Conservation (phyloP, 2,888 invertebrate genomes). For the Uropetala carovei region DNA sequence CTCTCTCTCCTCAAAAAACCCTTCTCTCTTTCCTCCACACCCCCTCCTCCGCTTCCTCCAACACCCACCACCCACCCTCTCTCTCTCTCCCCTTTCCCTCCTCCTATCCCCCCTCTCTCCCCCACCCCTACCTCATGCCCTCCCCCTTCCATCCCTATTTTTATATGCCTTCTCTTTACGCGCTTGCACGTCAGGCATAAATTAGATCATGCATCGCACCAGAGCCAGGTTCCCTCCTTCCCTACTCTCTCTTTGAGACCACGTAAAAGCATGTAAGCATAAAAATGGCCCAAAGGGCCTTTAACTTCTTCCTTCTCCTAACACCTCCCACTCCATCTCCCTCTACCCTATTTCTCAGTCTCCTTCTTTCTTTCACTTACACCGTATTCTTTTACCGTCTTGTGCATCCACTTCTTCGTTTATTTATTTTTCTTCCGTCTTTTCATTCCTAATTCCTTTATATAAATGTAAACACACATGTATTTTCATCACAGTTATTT, state of each 20-base stretch:
- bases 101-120: neutral
- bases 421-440: neutral
- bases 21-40: neutral
- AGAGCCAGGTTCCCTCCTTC: neutral
- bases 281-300: slow-evolving; percentile 43
- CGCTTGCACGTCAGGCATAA: slow-evolving; percentile 52
- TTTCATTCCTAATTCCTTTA: neutral
- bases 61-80: neutral
- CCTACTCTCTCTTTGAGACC: neutral
- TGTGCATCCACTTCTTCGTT: neutral
- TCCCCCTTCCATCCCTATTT: slow-evolving; percentile 20
- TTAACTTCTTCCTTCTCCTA: neutral
- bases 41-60: neutral
- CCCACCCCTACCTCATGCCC: neutral
- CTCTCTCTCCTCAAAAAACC: neutral
- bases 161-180: slow-evolving; percentile 54
- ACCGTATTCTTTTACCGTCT: neutral
- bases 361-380: neutral
- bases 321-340: neutral
- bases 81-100: neutral
- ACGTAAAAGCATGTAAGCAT: slow-evolving; percentile 56
- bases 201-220: slow-evolving; percentile 48
- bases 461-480: neutral
- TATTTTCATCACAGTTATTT: no score
- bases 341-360: neutral